A percentile compares a stretch with the other conserved stretches of the same genome.
These are phyloP conservation scores for Ichneumon xanthorius DNA, from an alignment of 2,888 invertebrate species.

Conservation along the genomic window DNA sequence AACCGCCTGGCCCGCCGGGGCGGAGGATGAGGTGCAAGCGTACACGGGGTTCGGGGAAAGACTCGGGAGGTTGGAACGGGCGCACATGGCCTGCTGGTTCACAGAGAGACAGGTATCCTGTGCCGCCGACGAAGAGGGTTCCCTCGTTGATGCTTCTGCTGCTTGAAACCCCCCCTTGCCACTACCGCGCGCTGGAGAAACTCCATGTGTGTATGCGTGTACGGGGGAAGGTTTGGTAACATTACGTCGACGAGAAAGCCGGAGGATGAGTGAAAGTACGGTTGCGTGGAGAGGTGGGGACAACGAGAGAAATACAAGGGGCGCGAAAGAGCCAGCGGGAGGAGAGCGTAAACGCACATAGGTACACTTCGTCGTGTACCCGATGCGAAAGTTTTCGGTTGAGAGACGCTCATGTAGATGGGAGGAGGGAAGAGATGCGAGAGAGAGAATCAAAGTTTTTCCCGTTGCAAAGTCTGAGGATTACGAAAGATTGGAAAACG, in stretches of 20 bases:
- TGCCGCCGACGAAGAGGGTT: slow-evolving; percentile 68
- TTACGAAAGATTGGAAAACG: slow-evolving; percentile 19
- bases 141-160: slow-evolving; percentile 43
- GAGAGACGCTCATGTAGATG: slow-evolving; percentile 30
- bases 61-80: slow-evolving; percentile 71
- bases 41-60: slow-evolving; percentile 40
- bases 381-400: slow-evolving; percentile 51
- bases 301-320: slow-evolving; percentile 66
- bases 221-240: slow-evolving; percentile 46
- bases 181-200: slow-evolving; percentile 33
- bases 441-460: slow-evolving; percentile 19
- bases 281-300: slow-evolving; percentile 65
- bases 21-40: slow-evolving; percentile 49
- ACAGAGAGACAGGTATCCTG: slow-evolving; percentile 79
- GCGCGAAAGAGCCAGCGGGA: slow-evolving; percentile 56
- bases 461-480: slow-evolving; percentile 6
- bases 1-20: slow-evolving; percentile 42
- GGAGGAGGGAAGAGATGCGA: neutral
- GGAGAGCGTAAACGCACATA: slow-evolving; percentile 38
- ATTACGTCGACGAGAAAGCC: slow-evolving; percentile 56
- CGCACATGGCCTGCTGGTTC: slow-evolving; percentile 74
- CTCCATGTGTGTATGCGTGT: slow-evolving; percentile 28
- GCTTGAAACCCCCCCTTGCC: slow-evolving; percentile 56
- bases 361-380: slow-evolving; percentile 6
- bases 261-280: slow-evolving; percentile 46